These are phyloP conservation scores for Acanthisitta chloris DNA, from an alignment of 2,113 vertebrate species.

Conservation along the genomic window DNA sequence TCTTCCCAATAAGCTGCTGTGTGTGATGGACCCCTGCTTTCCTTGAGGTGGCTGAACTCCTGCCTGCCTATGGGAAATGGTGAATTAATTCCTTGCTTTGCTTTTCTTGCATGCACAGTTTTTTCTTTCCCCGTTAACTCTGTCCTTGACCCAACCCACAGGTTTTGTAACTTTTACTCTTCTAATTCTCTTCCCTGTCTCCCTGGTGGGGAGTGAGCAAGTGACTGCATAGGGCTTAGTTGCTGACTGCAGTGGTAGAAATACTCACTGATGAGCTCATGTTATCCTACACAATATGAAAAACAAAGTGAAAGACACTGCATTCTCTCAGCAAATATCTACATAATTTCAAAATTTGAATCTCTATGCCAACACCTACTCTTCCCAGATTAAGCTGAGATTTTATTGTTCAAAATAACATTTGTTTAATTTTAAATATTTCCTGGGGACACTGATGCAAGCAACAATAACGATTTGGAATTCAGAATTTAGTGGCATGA, in stretches of 20 bases:
- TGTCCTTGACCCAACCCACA: background rate
- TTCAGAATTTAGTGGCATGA: background rate
- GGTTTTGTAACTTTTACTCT: background rate
- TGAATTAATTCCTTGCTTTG: background rate
- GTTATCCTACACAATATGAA: background rate
- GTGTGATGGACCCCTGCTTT: accelerated
- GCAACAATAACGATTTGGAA: background rate
- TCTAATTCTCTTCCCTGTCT: background rate
- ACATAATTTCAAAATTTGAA: background rate
- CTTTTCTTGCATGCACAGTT: accelerated
- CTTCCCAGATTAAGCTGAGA: background rate
- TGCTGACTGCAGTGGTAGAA: background rate
- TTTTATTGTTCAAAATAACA: background rate
- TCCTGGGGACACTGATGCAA: background rate
- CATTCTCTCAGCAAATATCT: background rate
- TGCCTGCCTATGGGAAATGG: background rate
- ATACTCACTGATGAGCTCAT: background rate
- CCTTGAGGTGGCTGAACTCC: background rate
- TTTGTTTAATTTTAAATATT: background rate
- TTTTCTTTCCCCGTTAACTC: background rate
- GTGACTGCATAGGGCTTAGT: background rate
- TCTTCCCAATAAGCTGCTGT: background rate
- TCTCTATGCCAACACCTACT: background rate
- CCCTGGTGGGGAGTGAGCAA: accelerated
- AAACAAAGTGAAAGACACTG: background rate